Percentiles rank a stretch among this genome's conserved stretches.
Conservation (phyloP, 2,888 invertebrate species). For the Timema cristinae region DNA sequence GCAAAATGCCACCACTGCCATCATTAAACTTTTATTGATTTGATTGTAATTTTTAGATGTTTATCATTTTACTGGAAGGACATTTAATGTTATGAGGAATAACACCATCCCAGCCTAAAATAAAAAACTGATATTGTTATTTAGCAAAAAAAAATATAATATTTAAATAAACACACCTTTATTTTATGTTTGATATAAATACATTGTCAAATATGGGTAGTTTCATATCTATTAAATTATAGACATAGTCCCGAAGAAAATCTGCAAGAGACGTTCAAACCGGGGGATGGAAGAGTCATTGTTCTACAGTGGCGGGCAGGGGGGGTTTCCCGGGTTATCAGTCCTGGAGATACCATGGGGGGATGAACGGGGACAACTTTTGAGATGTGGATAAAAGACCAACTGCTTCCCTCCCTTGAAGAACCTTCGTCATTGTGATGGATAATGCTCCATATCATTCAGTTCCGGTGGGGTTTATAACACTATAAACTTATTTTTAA, state of each 20-base stretch:
- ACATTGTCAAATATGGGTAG: not conserved
- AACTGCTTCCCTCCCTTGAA: not conserved
- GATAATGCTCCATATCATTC: not conserved
- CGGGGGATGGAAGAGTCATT: not conserved
- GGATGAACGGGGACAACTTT: not conserved
- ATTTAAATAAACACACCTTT: not conserved
- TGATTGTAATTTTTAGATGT: too few species aligned
- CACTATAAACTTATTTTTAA: too few species aligned
- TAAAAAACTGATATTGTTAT: not conserved
- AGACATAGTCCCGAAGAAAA: not conserved
- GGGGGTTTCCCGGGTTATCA: not conserved
- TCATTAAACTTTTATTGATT: too few species aligned
- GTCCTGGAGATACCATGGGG: conserved; percentile 4
- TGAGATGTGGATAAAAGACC: not conserved
- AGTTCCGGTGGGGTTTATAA: too few species aligned
- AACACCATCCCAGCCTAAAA: too few species aligned
- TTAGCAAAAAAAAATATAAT: not conserved
- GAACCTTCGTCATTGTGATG: not conserved
- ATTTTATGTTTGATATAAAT: not conserved
- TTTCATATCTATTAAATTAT: not conserved
- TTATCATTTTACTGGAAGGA: too few species aligned
- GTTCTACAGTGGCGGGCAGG: not conserved
- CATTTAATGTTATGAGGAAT: too few species aligned
- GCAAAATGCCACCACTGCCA: too few species aligned
- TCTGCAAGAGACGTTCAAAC: not conserved